phyloP scores from a whole-genome alignment of 2,797 vertebrate species.

The Pachyuromys duprasi region DNA sequence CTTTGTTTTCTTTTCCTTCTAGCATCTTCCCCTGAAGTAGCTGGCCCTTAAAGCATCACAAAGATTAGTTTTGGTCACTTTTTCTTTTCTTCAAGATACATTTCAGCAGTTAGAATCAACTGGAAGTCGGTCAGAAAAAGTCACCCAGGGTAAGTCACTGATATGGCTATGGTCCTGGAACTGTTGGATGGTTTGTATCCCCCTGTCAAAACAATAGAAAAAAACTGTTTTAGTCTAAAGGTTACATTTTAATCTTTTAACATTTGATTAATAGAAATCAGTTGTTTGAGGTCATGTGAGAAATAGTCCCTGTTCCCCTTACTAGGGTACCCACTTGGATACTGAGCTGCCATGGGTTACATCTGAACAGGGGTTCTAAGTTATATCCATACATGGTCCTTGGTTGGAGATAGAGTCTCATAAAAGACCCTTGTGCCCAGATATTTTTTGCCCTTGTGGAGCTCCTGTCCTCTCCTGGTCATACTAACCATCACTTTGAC shows the following conservation, averaged over 20 bases:
- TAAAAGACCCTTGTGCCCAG: too few relatives aligned
- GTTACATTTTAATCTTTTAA: background rate
- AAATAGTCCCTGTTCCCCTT: too few relatives aligned
- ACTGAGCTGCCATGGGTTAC: too few relatives aligned
- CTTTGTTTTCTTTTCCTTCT: background rate
- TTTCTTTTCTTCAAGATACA: background rate
- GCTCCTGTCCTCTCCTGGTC: too few relatives aligned
- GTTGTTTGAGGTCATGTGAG: too few relatives aligned
- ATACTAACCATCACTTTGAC: too few relatives aligned
- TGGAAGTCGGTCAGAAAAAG: background rate
- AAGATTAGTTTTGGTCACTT: background rate
- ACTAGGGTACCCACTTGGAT: too few relatives aligned
- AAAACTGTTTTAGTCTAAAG: background rate
- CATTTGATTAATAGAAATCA: background rate
- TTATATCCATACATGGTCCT: too few relatives aligned
- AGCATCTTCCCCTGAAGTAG: background rate
- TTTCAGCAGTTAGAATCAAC: background rate
- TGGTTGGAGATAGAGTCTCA: too few relatives aligned
- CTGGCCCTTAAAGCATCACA: background rate
- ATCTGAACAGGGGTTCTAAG: too few relatives aligned
- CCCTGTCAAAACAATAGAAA: background rate
- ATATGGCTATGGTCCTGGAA: background rate
- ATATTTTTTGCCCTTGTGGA: too few relatives aligned
- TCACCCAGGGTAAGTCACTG: background rate
- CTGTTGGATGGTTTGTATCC: too few relatives aligned